Percentiles rank a stretch among this genome's conserved stretches.
Evolutionary conservation across 2,797 vertebrate species (phyloP).

Genomic region (Balearica regulorum): DNA sequence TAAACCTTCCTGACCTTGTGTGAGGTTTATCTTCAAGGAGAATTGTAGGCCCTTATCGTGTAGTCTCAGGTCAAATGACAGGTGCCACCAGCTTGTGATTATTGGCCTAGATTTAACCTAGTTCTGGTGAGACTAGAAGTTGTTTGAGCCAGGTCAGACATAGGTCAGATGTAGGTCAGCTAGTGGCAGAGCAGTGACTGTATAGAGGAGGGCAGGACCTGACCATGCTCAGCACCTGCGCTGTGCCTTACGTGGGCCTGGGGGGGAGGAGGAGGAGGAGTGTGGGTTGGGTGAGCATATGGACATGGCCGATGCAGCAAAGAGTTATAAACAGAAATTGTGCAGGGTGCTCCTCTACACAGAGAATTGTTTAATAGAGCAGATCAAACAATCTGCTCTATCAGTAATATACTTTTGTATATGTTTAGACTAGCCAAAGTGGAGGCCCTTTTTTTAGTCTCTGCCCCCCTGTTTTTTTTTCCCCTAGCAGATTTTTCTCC

Average conservation of each 20-base stretch:
- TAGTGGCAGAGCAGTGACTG: background rate
- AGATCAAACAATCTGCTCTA: background rate
- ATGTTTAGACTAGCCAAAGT: background rate
- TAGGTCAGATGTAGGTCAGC: background rate
- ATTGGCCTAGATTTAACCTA: background rate
- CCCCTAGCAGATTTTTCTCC: background rate
- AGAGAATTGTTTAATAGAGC: background rate
- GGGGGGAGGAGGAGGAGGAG: background rate
- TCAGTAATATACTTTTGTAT: background rate
- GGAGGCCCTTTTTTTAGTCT: background rate
- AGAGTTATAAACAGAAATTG: background rate
- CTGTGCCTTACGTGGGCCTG: rapidly evolving
- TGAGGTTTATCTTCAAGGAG: background rate
- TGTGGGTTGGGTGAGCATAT: background rate
- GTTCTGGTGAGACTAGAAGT: background rate
- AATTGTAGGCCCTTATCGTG: background rate
- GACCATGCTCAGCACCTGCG: background rate
- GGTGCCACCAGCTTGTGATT: slow-evolving; percentile 1
- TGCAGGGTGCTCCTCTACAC: background rate
- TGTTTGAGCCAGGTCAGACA: background rate
- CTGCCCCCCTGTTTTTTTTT: background rate
- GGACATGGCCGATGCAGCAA: rapidly evolving
- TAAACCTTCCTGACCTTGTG: background rate
- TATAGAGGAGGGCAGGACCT: background rate
- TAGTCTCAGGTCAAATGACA: background rate